Percentiles rank a stretch among this genome's conserved stretches.
Conservation (phyloP, 2,113 vertebrate species). For the Plectropomus leopardus region DNA sequence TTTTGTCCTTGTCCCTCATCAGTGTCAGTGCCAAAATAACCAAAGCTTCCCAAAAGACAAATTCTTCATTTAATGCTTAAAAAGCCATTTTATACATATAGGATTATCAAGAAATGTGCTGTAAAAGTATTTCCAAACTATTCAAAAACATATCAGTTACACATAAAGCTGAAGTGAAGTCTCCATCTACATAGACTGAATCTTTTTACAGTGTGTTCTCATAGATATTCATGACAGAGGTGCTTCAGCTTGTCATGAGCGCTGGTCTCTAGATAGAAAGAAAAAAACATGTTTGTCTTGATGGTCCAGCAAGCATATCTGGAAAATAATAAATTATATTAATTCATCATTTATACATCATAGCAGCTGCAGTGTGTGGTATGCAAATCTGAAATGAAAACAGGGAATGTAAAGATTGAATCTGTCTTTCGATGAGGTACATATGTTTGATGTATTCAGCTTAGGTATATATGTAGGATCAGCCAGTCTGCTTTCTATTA, state of each 20-base stretch:
- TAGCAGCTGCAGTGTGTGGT: neutral
- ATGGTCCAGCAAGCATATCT: neutral
- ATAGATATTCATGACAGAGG: neutral
- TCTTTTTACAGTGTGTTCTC: neutral
- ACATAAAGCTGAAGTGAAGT: neutral
- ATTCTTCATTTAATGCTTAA: conserved; percentile 7
- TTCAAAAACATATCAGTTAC: neutral
- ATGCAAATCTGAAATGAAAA: conserved; percentile 12
- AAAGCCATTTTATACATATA: conserved; percentile 6
- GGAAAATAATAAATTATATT: neutral
- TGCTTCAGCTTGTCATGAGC: neutral
- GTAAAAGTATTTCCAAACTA: neutral
- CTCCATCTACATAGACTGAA: neutral
- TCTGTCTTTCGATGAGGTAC: neutral
- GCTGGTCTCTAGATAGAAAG: neutral
- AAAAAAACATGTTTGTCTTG: neutral
- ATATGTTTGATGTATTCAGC: neutral
- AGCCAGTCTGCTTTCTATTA: neutral
- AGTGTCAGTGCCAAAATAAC: too few species aligned
- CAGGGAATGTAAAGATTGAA: neutral
- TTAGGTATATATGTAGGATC: neutral
- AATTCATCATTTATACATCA: conserved; percentile 10
- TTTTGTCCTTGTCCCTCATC: conserved; percentile 42
- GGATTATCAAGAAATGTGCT: neutral
- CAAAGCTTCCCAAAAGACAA: conserved; percentile 35